Conservation (phyloP, 2,113 vertebrate species). For the Corythornis vintsioides region DNA sequence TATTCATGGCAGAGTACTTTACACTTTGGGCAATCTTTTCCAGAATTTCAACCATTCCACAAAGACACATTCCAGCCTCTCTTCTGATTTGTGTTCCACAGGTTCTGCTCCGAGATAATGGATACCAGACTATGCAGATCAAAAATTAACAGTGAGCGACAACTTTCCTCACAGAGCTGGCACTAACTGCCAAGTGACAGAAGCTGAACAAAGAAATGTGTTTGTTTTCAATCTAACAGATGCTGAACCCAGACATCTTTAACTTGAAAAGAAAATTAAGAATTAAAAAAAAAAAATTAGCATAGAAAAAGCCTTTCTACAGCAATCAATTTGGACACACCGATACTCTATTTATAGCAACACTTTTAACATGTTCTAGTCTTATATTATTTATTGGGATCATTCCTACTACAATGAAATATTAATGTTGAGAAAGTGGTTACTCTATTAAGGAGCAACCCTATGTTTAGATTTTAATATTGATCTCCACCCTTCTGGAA, state of each 20-base stretch:
- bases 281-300: not conserved
- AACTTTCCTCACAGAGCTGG: not conserved
- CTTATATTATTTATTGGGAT: conserved; percentile 72
- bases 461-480: conserved; percentile 76
- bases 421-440: conserved; percentile 74
- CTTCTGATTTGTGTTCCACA: not conserved
- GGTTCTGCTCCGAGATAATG: conserved; percentile 28
- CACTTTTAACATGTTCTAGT: conserved; percentile 66
- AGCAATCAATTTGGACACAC: conserved; percentile 64
- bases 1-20: not conserved
- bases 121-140: not conserved
- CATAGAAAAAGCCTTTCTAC: conserved; percentile 16
- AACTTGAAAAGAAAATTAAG: conserved; percentile 50
- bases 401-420: conserved; percentile 76
- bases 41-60: not conserved
- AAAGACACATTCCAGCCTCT: not conserved
- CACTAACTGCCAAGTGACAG: not conserved
- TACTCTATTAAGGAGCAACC: conserved; percentile 59
- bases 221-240: conserved; percentile 9
- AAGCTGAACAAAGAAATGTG: not conserved
- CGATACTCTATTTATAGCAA: conserved; percentile 67
- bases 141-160: not conserved
- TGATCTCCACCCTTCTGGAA: conserved; percentile 61
- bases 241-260: conserved; percentile 1
- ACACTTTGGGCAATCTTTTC: not conserved